Conservation (phyloP, 2,888 invertebrate species). For the Tyria jacobaeae region DNA sequence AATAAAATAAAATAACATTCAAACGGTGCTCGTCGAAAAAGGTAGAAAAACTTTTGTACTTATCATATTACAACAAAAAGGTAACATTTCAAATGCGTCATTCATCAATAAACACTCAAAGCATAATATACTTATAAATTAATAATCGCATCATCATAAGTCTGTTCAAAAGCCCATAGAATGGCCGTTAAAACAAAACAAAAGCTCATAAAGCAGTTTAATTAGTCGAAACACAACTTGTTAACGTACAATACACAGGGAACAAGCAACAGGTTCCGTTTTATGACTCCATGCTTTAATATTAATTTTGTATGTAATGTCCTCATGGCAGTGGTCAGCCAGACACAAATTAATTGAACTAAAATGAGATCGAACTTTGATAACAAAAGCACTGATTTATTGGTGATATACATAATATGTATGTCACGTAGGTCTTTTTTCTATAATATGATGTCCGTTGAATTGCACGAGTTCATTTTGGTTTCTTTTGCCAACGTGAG, state of each 20-base stretch:
- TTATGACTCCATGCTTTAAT: slow-evolving; percentile 41
- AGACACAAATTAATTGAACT: slow-evolving; percentile 26
- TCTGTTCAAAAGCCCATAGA: slow-evolving; percentile 38
- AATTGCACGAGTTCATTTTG: slow-evolving; percentile 1
- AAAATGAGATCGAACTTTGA: slow-evolving; percentile 6
- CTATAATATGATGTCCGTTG: not conserved
- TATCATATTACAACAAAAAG: not conserved
- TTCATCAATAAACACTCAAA: slow-evolving; percentile 28
- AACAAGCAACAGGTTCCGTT: slow-evolving; percentile 54
- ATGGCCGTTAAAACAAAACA: slow-evolving; percentile 52
- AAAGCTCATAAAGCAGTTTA: slow-evolving; percentile 64
- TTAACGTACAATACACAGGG: slow-evolving; percentile 46
- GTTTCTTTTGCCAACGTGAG: slow-evolving; percentile 15
- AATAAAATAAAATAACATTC: not conserved
- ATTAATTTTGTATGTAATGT: slow-evolving; percentile 41
- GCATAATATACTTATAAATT: slow-evolving; percentile 28
- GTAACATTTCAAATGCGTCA: slow-evolving; percentile 15
- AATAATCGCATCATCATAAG: slow-evolving; percentile 41
- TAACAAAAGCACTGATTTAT: slow-evolving; percentile 5
- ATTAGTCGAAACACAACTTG: slow-evolving; percentile 59
- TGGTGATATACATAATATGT: not conserved
- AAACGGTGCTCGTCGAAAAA: not conserved
- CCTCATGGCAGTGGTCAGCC: slow-evolving; percentile 39
- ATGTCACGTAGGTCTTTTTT: not conserved
- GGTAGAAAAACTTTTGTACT: not conserved